Evolutionary conservation across 2,797 vertebrate species (phyloP).

Genomic region (Austrolebias charrua): DNA sequence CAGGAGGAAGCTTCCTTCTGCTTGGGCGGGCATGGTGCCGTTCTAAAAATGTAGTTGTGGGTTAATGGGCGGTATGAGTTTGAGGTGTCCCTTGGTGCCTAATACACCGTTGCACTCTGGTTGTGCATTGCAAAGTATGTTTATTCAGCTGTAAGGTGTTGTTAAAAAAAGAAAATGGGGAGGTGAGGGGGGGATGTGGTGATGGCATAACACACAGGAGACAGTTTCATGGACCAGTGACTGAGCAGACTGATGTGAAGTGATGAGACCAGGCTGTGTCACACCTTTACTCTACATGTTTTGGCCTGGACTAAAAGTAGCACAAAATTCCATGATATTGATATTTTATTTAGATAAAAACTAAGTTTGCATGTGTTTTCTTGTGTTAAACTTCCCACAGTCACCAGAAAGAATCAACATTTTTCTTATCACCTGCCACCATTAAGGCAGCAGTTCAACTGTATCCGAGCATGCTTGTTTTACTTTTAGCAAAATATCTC

Average conservation of each 20-base stretch:
- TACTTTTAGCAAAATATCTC: too few species aligned
- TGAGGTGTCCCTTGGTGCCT: conserved; percentile 58
- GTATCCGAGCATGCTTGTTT: too few species aligned
- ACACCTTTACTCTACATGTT: conserved; percentile 36
- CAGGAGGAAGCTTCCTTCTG: conserved; percentile 39
- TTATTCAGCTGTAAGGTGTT: conserved; percentile 64
- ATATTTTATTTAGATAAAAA: conserved; percentile 28
- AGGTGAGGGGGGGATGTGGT: conserved; percentile 59
- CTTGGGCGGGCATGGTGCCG: conserved; percentile 41
- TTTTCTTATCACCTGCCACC: neutral
- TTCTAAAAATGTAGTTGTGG: conserved; percentile 42
- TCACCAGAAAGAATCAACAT: neutral
- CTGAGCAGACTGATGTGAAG: conserved; percentile 67
- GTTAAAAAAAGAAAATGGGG: conserved; percentile 51
- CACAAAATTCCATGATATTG: conserved; percentile 31
- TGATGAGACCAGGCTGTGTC: conserved; percentile 58
- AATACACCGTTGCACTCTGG: conserved; percentile 53
- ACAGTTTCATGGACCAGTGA: conserved; percentile 64
- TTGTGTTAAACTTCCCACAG: neutral
- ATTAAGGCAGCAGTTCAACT: too few species aligned
- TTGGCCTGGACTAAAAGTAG: conserved; percentile 26
- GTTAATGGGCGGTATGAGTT: conserved; percentile 59
- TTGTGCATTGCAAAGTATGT: conserved; percentile 65
- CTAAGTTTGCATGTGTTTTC: conserved; percentile 6
- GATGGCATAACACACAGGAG: conserved; percentile 59